Percentiles rank a stretch among this genome's conserved stretches.
phyloP scores from a whole-genome alignment of 2,888 invertebrate genomes.

The Spilarctia lutea region DNA sequence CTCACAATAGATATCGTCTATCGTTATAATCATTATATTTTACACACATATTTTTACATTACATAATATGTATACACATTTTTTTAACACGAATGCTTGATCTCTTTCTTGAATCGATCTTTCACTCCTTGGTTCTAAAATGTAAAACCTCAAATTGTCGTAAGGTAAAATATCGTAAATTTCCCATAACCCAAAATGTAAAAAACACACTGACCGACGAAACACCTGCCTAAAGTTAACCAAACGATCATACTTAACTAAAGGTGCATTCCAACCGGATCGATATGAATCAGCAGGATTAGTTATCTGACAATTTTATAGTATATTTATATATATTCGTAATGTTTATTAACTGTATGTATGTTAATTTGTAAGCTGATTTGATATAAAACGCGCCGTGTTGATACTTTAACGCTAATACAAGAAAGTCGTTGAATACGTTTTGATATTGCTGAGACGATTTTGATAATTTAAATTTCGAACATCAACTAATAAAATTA shows the following conservation, averaged over 20 bases:
- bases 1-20: no score
- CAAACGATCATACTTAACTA: slow-evolving; percentile 39
- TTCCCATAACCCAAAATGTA: slow-evolving; percentile 33
- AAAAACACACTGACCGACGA: slow-evolving; percentile 25
- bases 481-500: slow-evolving; percentile 8
- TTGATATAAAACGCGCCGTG: slow-evolving; percentile 25
- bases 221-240: slow-evolving; percentile 48
- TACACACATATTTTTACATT: not conserved
- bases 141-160: slow-evolving; percentile 13
- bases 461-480: not conserved
- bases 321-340: slow-evolving; percentile 39
- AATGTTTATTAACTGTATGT: slow-evolving; percentile 32
- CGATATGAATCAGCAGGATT: slow-evolving; percentile 43
- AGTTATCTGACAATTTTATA: slow-evolving; percentile 40
- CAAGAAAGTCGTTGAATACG: not conserved
- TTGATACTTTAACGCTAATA: slow-evolving; percentile 12
- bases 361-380: slow-evolving; percentile 51
- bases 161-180: slow-evolving; percentile 29
- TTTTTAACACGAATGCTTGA: not conserved
- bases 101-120: no score
- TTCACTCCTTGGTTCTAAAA: not conserved
- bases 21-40: not conserved
- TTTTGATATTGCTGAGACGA: slow-evolving; percentile 7
- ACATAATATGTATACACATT: not conserved
- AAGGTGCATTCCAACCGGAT: slow-evolving; percentile 53